Evolutionary conservation across 2,797 vertebrate genomes (phyloP).

Genomic region (Ispidina picta): DNA sequence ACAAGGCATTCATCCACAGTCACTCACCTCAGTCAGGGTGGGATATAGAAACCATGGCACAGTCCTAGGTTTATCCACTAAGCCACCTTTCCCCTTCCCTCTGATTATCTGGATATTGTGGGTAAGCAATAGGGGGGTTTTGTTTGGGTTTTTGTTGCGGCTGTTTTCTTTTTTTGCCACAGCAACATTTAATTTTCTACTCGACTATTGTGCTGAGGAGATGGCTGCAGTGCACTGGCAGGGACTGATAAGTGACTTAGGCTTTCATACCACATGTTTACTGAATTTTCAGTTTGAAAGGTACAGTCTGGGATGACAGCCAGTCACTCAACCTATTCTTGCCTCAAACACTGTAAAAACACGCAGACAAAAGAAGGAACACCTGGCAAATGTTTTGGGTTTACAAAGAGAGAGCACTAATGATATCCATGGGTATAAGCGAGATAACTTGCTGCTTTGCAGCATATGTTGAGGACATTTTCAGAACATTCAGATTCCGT

Average conservation of each 20-base stretch:
- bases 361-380: constrained; percentile 20
- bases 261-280: not conserved
- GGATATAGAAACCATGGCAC: not conserved
- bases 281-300: constrained; percentile 35
- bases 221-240: constrained; percentile 24
- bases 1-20: not conserved
- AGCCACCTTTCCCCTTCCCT: not conserved
- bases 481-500: not conserved
- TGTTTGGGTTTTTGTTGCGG: not conserved
- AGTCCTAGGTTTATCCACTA: not conserved
- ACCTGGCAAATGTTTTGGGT: constrained; percentile 22
- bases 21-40: not conserved
- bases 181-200: not conserved
- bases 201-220: not conserved
- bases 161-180: not conserved
- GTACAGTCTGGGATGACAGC: constrained; percentile 39
- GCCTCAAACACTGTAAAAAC: constrained; percentile 13
- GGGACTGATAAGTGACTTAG: constrained; percentile 43
- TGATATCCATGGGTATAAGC: not conserved
- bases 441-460: constrained; percentile 8
- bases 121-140: not conserved
- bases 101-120: not conserved
- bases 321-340: constrained; percentile 31
- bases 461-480: not conserved
- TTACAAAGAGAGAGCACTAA: not conserved